A percentile compares a stretch with the other conserved stretches of the same genome.
Evolutionary conservation across 2,797 vertebrate genomes (phyloP).

Genomic region (Poeciliopsis presidionis): DNA sequence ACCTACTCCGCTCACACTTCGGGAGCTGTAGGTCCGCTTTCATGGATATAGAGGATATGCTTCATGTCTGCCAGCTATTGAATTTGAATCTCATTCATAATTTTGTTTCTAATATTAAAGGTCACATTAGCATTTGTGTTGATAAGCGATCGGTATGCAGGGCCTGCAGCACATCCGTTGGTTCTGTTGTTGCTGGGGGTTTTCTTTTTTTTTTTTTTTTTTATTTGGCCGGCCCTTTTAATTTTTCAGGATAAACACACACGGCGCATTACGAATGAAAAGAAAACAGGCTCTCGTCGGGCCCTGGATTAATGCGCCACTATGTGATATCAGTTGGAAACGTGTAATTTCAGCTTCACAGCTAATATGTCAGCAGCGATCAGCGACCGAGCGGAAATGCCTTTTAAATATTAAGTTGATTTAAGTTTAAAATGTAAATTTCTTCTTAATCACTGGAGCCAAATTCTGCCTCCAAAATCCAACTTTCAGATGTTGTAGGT

Average conservation of each 20-base stretch:
- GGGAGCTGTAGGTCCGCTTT: conserved; percentile 49
- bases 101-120: conserved; percentile 81
- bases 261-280: conserved; percentile 15
- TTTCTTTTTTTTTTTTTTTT: no score
- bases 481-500: conserved; percentile 27
- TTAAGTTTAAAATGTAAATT: conserved; percentile 24
- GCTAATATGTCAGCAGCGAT: conserved; percentile 17
- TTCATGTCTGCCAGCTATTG: conserved; percentile 71
- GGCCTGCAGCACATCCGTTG: conserved; percentile 39
- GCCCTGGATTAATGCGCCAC: conserved; percentile 18
- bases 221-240: conserved; percentile 21
- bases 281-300: conserved; percentile 14
- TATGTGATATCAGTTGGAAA: conserved; percentile 14
- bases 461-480: conserved; percentile 27
- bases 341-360: conserved; percentile 21
- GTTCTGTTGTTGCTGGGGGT: conserved; percentile 44
- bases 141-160: conserved; percentile 76
- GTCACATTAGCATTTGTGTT: conserved; percentile 83
- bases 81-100: conserved; percentile 78
- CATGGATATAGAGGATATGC: conserved; percentile 57
- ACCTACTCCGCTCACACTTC: conserved; percentile 44
- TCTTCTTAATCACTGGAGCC: conserved; percentile 34
- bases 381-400: conserved; percentile 32
- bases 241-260: conserved; percentile 27
- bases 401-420: conserved; percentile 21